Evolutionary conservation across 2,797 vertebrate genomes (phyloP), one percentile per base, ranked within the genome.

Genomic region (Sebastes cheni): DNA sequence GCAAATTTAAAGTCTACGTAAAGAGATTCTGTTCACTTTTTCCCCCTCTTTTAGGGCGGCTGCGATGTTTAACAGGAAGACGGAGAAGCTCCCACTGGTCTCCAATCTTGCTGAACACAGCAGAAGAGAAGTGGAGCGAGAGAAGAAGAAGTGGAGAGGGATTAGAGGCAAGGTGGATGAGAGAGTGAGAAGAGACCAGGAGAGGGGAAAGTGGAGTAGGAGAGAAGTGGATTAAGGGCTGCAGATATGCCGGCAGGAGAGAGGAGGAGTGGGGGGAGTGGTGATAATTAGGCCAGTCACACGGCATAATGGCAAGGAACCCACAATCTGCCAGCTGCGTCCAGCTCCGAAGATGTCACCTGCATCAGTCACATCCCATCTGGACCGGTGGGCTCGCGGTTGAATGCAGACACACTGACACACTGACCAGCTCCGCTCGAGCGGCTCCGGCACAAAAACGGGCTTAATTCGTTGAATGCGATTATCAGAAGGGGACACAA

Each of bases 271-370:
- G 42, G 9, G 55, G 18, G 30, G 20, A 32, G 27, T 32, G 81
- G 80, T 80, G 90, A 92, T 95, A 94, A 95, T 95, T 96, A 94
- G 93, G 89, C 91, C 91, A 87, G 90, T 94, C 94, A 85, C 92
- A 87, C 75, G 78, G 84, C 86, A 90, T 93, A 93, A 95, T 94
- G 92, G 92, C 85, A 78, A 86, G 65, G 84, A 91, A 90, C 80
- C 90, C 91, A 84, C 90, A 91, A 88, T 86, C 88, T 86, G 87
- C 88, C 94, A 95, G 95, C 94, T 95, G 95, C 78, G 90, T 90
- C 92, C 92, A 86, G 86, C 91, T 79, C 81, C 11, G 68, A 75
- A 80, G 75, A 89, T 81, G 91, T 92, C 91, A 92, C 83, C 88
- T 92, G 87, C 91, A 94, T 92, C 94, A 88, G 92, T 95, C 95